Conservation (phyloP, 2,113 vertebrate genomes). For the Gasterosteus aculeatus region DNA sequence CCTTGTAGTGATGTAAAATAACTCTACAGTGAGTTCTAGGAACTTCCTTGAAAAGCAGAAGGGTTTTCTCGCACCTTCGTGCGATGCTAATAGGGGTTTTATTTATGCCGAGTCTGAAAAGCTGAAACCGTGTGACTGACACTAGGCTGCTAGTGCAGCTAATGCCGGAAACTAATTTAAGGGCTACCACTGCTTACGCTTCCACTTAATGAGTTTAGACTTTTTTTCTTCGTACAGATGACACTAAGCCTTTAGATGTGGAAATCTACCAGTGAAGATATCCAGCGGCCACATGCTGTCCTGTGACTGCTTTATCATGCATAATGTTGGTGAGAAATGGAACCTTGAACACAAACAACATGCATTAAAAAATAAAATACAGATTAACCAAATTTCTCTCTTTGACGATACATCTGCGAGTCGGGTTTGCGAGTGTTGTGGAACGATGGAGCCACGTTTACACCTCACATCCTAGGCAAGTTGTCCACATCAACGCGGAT, state of each 20-base stretch:
- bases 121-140: neutral
- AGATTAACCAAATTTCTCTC: constrained; percentile 6
- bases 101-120: neutral
- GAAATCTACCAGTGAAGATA: neutral
- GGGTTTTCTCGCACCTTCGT: neutral
- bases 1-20: neutral
- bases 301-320: neutral
- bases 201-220: neutral
- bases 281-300: neutral
- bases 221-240: neutral
- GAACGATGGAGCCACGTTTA: constrained; percentile 12
- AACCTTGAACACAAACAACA: neutral
- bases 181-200: neutral
- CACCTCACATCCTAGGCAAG: constrained; percentile 40
- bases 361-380: neutral
- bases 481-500: constrained; percentile 54
- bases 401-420: neutral
- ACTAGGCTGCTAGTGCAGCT: neutral
- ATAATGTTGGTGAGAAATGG: neutral
- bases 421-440: neutral
- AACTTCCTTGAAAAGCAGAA: neutral
- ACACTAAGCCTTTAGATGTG: neutral
- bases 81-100: neutral
- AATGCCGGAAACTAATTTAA: neutral
- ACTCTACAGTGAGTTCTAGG: neutral